Conservation (phyloP, 2,113 vertebrate species). For the Formicarius rufipectus region DNA sequence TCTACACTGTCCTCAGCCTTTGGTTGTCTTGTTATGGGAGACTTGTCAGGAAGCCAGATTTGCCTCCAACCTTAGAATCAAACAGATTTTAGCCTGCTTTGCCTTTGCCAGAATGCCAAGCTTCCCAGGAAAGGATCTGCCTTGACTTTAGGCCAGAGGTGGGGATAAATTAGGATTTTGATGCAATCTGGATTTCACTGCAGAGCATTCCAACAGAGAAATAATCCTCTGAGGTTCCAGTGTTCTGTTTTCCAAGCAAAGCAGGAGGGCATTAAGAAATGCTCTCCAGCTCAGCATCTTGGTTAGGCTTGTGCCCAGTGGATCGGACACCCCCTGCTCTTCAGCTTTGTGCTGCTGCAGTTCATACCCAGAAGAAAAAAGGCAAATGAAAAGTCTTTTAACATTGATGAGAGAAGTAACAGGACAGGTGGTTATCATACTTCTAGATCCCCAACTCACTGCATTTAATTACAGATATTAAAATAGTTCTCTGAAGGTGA, state of each 20-base stretch:
- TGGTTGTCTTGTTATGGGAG: background rate
- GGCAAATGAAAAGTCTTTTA: background rate
- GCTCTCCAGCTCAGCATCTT: background rate
- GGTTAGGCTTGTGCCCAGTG: background rate
- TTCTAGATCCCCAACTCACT: background rate
- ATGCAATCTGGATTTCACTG: background rate
- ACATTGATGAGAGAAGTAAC: background rate
- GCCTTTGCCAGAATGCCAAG: background rate
- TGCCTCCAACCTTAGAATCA: background rate
- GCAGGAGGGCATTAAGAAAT: background rate
- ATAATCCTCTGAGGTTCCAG: background rate
- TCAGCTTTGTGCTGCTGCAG: background rate
- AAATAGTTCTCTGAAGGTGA: conserved; percentile 20
- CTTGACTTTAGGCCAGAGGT: background rate
- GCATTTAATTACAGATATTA: conserved; percentile 16
- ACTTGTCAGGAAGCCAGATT: background rate
- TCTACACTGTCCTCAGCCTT: background rate
- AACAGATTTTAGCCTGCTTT: background rate
- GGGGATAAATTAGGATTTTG: background rate
- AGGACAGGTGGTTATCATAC: background rate
- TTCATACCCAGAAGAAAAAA: background rate
- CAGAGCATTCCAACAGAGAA: background rate
- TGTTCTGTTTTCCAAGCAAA: background rate
- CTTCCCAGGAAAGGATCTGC: background rate
- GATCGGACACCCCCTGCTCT: rapidly evolving